Evolutionary conservation across 1,140 invertebrate species (phyloP).

Genomic region (Himalopsyche phryganea): DNA sequence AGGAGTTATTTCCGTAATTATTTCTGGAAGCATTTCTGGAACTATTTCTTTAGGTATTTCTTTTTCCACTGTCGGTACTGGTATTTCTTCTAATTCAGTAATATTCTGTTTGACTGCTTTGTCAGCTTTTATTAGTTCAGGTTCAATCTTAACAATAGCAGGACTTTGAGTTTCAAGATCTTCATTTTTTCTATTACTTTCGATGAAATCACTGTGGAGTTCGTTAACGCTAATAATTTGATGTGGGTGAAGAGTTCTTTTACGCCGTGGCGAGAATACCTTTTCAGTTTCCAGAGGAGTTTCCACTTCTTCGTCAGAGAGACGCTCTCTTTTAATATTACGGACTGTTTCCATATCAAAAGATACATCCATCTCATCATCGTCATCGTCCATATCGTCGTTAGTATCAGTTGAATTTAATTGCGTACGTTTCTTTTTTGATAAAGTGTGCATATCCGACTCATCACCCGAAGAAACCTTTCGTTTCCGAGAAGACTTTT

Average conservation of each 20-base stretch:
- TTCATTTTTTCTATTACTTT: slow-evolving; percentile 12
- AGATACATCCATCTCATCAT: neutral
- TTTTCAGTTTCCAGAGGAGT: neutral
- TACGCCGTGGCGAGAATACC: slow-evolving; percentile 15
- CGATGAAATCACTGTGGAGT: slow-evolving; percentile 28
- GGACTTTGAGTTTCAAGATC: neutral
- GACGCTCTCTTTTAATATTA: slow-evolving; percentile 28
- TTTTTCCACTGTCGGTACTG: no score
- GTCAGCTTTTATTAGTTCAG: neutral
- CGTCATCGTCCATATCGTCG: slow-evolving; percentile 8
- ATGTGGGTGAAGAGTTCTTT: slow-evolving; percentile 7
- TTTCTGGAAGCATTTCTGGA: no score
- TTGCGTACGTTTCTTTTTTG: slow-evolving; percentile 3
- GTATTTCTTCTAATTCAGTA: no score
- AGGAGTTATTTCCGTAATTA: no score
- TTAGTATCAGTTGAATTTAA: neutral
- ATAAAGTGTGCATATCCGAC: neutral
- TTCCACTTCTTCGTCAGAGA: slow-evolving; percentile 25
- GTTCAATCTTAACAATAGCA: slow-evolving; percentile 10
- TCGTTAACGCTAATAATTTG: slow-evolving; percentile 30
- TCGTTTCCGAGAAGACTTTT: slow-evolving; percentile 3
- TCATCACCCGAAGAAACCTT: neutral
- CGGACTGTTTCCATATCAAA: slow-evolving; percentile 19
- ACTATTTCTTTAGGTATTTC: no score
- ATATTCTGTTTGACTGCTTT: no score